phyloP scores from a whole-genome alignment of 2,797 vertebrate genomes.

The Atherinosoma microstoma region DNA sequence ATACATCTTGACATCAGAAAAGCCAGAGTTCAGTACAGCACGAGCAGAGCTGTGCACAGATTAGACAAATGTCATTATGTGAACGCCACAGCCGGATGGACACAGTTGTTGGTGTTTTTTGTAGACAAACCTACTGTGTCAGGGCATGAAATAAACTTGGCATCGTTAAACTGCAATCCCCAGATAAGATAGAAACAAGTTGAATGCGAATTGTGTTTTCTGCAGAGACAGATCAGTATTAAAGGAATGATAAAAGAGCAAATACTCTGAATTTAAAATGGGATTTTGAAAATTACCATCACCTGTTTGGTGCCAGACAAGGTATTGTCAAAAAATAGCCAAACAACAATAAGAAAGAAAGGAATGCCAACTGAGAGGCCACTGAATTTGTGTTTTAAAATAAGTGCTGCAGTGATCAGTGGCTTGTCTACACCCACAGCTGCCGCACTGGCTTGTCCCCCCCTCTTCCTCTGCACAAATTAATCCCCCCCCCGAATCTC shows the following conservation, averaged over 20 bases:
- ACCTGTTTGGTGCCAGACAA: neutral
- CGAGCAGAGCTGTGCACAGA: neutral
- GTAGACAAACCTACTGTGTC: slow-evolving; percentile 12
- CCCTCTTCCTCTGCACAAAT: slow-evolving; percentile 34
- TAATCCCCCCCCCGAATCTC: slow-evolving; percentile 25
- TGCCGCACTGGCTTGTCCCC: slow-evolving; percentile 26
- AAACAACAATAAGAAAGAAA: neutral
- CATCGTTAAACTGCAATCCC: neutral
- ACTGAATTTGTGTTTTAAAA: slow-evolving; percentile 1
- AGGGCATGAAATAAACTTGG: slow-evolving; percentile 8
- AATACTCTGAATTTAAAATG: neutral
- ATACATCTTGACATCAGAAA: neutral
- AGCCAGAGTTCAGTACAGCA: neutral
- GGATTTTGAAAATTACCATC: neutral
- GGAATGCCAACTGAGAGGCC: neutral
- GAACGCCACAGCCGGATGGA: slow-evolving; percentile 6
- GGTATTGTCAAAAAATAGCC: neutral
- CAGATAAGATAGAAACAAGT: slow-evolving; percentile 6
- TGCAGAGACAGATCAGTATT: neutral
- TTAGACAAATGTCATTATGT: neutral
- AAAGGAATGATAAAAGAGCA: neutral
- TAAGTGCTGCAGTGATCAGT: neutral
- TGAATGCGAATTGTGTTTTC: neutral
- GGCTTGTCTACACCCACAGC: slow-evolving; percentile 27
- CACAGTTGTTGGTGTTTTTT: slow-evolving; percentile 2